Evolutionary conservation across 1,140 invertebrate genomes (phyloP), one percentile per base, ranked within the genome.

Genomic region (Cataglyphis hispanica): DNA sequence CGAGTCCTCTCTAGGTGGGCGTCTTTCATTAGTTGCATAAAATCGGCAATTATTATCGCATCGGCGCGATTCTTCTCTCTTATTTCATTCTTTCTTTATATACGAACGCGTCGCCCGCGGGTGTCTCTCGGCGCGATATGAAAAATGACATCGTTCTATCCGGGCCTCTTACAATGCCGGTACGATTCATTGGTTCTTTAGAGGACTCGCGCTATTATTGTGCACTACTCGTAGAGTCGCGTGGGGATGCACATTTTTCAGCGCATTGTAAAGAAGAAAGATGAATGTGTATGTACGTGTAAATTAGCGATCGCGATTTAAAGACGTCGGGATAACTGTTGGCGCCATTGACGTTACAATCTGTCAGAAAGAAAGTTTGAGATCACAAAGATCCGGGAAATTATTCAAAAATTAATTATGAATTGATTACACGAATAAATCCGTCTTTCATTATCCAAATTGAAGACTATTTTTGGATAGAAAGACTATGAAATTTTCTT

Each of bases 41-140:
- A 80, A 80, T 81, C 34, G 50, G 7, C 77, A 58, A 34, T 81
- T 81, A 81, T 81, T 69, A 56, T 69, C 63, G 46, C 27, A 78
- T 64, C n/a, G 53, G 31, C 61, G 25, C 27, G 8, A 50, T 19
- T 16, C 5, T 50, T 19, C 16, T 6, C 5, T 34, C 8, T 13
- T 7, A 0, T 22, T 53, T 56, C n/a, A 22, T 34, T 67, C 43
- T 34, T 64, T 34, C 31, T 66, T 40, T 53, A 13, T 53, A 13
- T n/a, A 0, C 34, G 34, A 56, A 40, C 40, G 27, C 16, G 16
- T 40, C n/a, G 50, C 22, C 19, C 64, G 64, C 69, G 11, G 77
- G 77, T 46, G 58, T 63, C 11, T 11, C 40, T 43, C 40, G 13
- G n/a, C 74, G 61, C 34, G 61, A 58, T 80, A 27, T 69, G 77